Conservation (phyloP, 2,113 vertebrate species). For the Vidua macroura region DNA sequence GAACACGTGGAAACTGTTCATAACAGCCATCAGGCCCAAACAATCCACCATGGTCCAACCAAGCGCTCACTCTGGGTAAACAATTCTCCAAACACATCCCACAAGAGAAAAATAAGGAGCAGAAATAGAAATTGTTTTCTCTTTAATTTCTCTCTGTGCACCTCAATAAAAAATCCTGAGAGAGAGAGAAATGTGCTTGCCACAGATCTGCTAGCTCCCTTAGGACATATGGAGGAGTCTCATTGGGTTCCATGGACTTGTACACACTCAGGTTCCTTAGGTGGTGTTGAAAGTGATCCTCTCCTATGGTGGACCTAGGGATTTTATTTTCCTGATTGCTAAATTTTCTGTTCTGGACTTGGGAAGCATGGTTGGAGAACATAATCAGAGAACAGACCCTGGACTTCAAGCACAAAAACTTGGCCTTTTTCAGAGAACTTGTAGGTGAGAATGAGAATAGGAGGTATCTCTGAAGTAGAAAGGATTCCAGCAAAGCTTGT, state of each 20-base stretch:
- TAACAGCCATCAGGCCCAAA: too few relatives aligned
- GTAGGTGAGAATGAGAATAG: too few relatives aligned
- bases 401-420: not conserved
- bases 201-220: not conserved
- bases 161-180: too few relatives aligned
- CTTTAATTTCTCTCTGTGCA: too few relatives aligned
- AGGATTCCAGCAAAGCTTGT: not conserved
- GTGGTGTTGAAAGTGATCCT: not conserved
- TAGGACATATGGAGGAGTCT: not conserved
- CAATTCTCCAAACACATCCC: too few relatives aligned
- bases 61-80: too few relatives aligned
- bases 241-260: too few relatives aligned
- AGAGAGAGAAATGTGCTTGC: too few relatives aligned
- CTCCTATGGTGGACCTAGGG: not conserved
- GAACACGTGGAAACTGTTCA: too few relatives aligned
- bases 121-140: too few relatives aligned
- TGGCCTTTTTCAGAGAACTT: not conserved
- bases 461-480: not conserved
- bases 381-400: not conserved
- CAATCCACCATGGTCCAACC: too few relatives aligned
- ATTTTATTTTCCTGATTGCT: not conserved
- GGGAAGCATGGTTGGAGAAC: rapidly evolving
- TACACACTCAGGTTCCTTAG: not conserved
- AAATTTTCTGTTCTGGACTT: not conserved
- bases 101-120: too few relatives aligned